Conservation (phyloP, 2,113 vertebrate genomes). For the Proteles cristata region DNA sequence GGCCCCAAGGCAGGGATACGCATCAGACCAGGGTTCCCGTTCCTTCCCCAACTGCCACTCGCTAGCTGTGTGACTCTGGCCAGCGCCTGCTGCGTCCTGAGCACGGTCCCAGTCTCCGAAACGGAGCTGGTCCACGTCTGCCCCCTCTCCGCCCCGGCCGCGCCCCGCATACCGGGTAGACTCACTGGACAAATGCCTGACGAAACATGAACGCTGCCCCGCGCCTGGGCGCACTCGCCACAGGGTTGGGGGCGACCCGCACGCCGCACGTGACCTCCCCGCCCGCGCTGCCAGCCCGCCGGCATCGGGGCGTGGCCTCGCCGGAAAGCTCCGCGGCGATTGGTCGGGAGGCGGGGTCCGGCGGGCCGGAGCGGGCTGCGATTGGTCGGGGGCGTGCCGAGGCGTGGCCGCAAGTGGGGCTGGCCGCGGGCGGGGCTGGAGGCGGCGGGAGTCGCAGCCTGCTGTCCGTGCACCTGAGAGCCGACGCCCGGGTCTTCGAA, state of each 20-base stretch:
- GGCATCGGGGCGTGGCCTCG: background rate
- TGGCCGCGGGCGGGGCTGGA: background rate
- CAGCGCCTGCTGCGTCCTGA: background rate
- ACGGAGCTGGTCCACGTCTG: background rate
- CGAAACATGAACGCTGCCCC: fast-evolving
- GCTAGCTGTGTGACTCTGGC: background rate
- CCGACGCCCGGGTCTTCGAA: background rate
- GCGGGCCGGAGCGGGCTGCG: background rate
- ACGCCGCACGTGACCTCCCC: slow-evolving; percentile 18
- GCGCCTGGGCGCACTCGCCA: fast-evolving
- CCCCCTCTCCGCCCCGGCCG: background rate
- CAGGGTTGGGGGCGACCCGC: too few relatives aligned
- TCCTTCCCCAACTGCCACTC: background rate
- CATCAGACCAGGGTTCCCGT: background rate
- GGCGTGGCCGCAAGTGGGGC: background rate
- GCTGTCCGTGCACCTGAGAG: slow-evolving; percentile 12
- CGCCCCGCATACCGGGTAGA: background rate
- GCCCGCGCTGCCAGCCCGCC: fast-evolving
- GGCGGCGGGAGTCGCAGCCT: background rate
- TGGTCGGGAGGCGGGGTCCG: background rate
- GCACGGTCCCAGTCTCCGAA: background rate
- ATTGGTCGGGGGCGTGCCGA: background rate
- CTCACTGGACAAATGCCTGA: background rate
- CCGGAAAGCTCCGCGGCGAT: fast-evolving
- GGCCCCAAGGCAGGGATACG: background rate